Conservation (phyloP, 37 sponge, comb jelly and placozoan genomes). For the Halisarca cf. caerulea region DNA sequence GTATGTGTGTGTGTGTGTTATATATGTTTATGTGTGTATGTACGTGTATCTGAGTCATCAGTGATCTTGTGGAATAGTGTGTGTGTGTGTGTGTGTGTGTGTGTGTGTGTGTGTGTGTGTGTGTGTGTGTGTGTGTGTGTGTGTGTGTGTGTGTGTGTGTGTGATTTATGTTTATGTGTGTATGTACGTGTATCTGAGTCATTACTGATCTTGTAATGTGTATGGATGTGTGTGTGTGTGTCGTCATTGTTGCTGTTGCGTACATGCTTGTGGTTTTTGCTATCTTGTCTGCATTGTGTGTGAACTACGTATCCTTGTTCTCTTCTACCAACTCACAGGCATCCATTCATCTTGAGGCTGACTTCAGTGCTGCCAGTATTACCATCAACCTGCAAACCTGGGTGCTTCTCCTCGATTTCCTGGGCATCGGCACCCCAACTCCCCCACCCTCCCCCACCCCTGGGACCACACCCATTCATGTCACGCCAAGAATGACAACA, state of each 20-base stretch:
- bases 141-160: too few species aligned
- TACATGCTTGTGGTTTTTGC: background rate
- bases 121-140: too few species aligned
- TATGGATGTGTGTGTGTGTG: background rate
- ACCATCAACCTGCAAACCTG: slow-evolving; percentile 95
- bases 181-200: too few species aligned
- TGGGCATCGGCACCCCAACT: slow-evolving; percentile 84
- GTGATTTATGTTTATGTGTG: too few species aligned
- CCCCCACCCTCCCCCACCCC: slow-evolving; percentile 62
- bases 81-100: background rate
- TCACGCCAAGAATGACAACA: background rate
- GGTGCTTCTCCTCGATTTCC: slow-evolving; percentile 94
- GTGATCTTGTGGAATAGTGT: background rate
- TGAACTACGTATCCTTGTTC: too few species aligned
- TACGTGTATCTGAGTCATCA: background rate
- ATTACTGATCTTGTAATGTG: too few species aligned
- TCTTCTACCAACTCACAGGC: slow-evolving; percentile 22
- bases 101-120: too few species aligned
- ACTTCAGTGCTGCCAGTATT: slow-evolving; percentile 84
- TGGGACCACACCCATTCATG: background rate
- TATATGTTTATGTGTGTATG: background rate
- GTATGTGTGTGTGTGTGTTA: background rate
- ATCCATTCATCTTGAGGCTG: slow-evolving; percentile 55
- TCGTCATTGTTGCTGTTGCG: background rate
- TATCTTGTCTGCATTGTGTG: too few species aligned